Evolutionary conservation across 1,140 invertebrate species (phyloP).

Genomic region (Idris sp.): DNA sequence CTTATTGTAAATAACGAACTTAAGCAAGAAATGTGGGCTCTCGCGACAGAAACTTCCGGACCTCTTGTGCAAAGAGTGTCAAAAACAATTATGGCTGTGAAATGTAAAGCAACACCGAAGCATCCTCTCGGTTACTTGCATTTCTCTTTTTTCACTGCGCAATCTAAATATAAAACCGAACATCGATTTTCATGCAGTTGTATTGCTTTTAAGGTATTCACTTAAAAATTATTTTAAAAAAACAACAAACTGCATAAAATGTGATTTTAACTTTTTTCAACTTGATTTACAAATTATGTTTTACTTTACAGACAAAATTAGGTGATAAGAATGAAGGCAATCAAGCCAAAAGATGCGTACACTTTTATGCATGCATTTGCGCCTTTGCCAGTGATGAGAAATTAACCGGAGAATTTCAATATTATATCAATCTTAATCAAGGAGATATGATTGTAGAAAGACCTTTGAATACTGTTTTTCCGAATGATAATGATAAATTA

Average conservation of each 20-base stretch:
- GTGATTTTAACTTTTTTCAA: too few relatives aligned
- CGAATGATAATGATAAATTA: constrained; percentile 70
- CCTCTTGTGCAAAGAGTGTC: constrained; percentile 87
- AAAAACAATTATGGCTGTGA: constrained; percentile 87
- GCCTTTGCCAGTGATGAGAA: constrained; percentile 87
- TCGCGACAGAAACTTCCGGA: constrained; percentile 82
- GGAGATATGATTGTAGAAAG: constrained; percentile 64
- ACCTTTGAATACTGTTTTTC: constrained; percentile 59
- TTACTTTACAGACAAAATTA: constrained; percentile 43
- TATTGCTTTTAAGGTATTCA: constrained; percentile 80
- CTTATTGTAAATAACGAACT: constrained; percentile 82
- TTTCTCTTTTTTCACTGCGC: constrained; percentile 82
- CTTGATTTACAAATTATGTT: constrained; percentile 1
- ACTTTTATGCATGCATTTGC: constrained; percentile 87
- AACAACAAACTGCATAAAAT: too few relatives aligned
- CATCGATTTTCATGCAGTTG: constrained; percentile 84
- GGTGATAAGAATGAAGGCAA: constrained; percentile 63
- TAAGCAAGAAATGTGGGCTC: constrained; percentile 83
- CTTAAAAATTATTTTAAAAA: too few relatives aligned
- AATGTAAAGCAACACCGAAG: constrained; percentile 84
- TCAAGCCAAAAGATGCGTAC: constrained; percentile 77
- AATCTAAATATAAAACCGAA: constrained; percentile 79
- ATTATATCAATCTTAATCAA: constrained; percentile 81
- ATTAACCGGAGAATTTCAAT: constrained; percentile 84
- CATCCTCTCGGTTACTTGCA: constrained; percentile 88